phyloP scores from a whole-genome alignment of 2,113 vertebrate genomes.

The Dinomys branickii region DNA sequence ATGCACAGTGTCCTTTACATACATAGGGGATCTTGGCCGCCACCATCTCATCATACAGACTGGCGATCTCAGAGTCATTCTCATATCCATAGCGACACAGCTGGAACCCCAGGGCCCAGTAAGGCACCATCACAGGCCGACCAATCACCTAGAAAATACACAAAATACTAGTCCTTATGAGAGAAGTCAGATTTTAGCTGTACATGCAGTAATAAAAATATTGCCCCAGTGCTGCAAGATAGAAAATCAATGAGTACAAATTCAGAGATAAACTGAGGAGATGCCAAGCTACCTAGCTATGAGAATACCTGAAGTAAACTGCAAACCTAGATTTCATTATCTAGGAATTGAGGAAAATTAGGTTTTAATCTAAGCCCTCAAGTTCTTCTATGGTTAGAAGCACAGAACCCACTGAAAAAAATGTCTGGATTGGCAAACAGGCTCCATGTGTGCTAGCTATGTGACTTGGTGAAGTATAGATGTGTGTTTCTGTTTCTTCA shows the following conservation, averaged over 20 bases:
- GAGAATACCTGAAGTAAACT: not conserved
- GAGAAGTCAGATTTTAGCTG: not conserved
- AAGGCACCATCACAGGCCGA: constrained; percentile 94
- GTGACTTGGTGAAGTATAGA: not conserved
- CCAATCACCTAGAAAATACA: constrained; percentile 91
- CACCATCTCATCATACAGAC: constrained; percentile 89
- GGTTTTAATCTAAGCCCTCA: not conserved
- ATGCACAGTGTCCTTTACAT: constrained; percentile 27
- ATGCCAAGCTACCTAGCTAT: not conserved
- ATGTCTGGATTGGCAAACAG: not conserved
- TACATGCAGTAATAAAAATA: not conserved
- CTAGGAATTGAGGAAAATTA: not conserved
- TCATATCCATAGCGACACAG: constrained; percentile 96
- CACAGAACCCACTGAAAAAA: not conserved
- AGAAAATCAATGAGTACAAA: not conserved
- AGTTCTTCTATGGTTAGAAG: not conserved
- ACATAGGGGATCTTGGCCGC: constrained; percentile 91
- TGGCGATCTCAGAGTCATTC: constrained; percentile 88
- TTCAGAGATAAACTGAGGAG: not conserved
- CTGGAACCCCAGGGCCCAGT: constrained; percentile 97
- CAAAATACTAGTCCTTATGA: not conserved
- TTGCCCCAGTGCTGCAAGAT: not conserved
- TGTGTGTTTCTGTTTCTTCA: not conserved
- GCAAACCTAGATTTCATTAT: not conserved
- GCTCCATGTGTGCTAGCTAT: not conserved